Percentiles rank a stretch among this genome's conserved stretches.
Evolutionary conservation across 2,888 invertebrate species (phyloP).

Genomic region (Pristionchus entomophagus): DNA sequence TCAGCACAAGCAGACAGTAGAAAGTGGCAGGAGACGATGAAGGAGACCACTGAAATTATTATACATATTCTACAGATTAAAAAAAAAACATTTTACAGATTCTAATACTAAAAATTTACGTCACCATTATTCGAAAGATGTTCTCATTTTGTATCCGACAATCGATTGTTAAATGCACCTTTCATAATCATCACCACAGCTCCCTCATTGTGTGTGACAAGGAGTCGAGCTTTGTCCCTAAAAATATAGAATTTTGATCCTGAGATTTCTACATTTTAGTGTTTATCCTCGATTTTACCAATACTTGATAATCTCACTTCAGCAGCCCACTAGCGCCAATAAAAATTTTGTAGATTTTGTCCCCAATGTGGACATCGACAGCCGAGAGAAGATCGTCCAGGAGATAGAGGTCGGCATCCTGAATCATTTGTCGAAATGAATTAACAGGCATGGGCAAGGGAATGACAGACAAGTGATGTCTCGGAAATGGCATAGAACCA

Average conservation of each 20-base stretch:
- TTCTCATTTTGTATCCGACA: neutral
- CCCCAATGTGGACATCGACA: constrained; percentile 94
- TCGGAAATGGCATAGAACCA: no score
- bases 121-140: neutral
- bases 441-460: no score
- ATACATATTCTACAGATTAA: neutral
- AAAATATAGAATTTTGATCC: neutral
- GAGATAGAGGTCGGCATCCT: constrained; percentile 87
- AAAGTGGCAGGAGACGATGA: constrained; percentile 54
- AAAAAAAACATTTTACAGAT: neutral
- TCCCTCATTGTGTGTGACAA: constrained; percentile 94
- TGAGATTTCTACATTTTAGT: no score
- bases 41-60: constrained; percentile 54
- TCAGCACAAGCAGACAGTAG: constrained; percentile 53
- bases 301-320: neutral
- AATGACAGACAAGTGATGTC: no score
- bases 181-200: constrained; percentile 85
- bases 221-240: constrained; percentile 83
- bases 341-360: constrained; percentile 80
- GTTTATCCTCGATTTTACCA: constrained; percentile 34
- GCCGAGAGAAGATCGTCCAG: constrained; percentile 95
- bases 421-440: no score
- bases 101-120: neutral
- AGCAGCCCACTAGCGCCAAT: constrained; percentile 5
- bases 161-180: neutral